Evolutionary conservation across 2,113 vertebrate genomes (phyloP).

Genomic region (Saccopteryx leptura): DNA sequence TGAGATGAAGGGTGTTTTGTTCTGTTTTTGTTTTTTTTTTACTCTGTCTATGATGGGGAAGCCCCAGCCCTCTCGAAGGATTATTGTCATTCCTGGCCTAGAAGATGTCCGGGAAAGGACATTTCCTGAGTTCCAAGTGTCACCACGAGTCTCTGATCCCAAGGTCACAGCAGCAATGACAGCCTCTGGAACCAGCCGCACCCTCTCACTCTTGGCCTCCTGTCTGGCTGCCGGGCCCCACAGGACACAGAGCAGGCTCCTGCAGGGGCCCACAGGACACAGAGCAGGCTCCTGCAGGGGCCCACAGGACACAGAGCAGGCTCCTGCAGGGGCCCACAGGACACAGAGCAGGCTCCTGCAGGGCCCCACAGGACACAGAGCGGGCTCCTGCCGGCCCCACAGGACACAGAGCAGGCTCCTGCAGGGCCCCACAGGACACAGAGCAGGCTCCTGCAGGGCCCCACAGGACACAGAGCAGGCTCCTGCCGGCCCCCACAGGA

Average conservation of each 20-base stretch:
- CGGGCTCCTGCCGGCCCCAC: background rate
- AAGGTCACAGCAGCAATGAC: background rate
- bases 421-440: no score
- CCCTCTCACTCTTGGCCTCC: background rate
- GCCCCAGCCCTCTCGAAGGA: background rate
- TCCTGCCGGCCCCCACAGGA: accelerated
- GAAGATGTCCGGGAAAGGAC: background rate
- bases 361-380: accelerated
- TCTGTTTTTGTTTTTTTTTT: background rate
- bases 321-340: background rate
- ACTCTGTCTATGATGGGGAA: background rate
- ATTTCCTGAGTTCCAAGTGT: background rate
- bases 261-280: background rate
- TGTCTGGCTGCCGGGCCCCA: accelerated
- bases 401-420: background rate
- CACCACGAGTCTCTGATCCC: background rate
- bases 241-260: background rate
- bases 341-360: background rate
- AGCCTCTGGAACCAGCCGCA: background rate
- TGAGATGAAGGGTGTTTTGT: background rate
- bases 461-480: background rate
- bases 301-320: background rate
- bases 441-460: background rate
- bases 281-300: background rate
- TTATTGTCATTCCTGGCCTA: background rate